phyloP scores from a whole-genome alignment of 1,140 invertebrate species.

The Leptinotarsa texana region DNA sequence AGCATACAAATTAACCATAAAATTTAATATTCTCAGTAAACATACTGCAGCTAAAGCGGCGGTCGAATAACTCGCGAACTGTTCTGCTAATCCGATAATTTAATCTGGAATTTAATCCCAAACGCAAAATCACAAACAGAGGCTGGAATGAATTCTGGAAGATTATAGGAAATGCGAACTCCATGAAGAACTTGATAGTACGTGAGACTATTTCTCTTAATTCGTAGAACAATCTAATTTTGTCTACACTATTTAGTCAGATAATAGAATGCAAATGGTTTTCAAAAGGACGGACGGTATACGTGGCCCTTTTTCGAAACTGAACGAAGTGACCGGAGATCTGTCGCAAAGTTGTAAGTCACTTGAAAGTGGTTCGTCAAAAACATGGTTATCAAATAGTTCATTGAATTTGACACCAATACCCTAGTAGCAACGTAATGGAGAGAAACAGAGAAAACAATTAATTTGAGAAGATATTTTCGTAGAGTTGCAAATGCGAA shows the following conservation, averaged over 20 bases:
- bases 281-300: too few relatives aligned
- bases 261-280: too few relatives aligned
- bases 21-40: conserved; percentile 46
- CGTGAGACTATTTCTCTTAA: conserved; percentile 7
- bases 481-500: too few relatives aligned
- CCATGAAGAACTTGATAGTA: background rate
- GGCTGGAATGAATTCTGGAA: conserved; percentile 22
- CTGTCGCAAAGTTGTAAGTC: too few relatives aligned
- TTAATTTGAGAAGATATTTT: too few relatives aligned
- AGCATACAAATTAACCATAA: conserved; percentile 44
- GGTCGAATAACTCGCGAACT: conserved; percentile 41
- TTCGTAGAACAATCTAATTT: background rate
- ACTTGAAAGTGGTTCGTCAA: too few relatives aligned
- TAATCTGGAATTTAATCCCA: conserved; percentile 35
- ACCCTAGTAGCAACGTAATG: too few relatives aligned
- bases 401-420: too few relatives aligned
- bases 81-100: conserved; percentile 36
- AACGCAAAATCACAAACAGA: conserved; percentile 27
- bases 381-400: too few relatives aligned
- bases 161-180: conserved; percentile 16
- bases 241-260: background rate
- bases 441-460: too few relatives aligned
- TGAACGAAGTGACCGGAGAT: too few relatives aligned
- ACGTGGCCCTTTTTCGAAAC: too few relatives aligned
- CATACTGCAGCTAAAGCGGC: conserved; percentile 38